Evolutionary conservation across 2,888 invertebrate genomes (phyloP), one percentile per base, ranked within the genome.

Genomic region (Drosophila robusta): DNA sequence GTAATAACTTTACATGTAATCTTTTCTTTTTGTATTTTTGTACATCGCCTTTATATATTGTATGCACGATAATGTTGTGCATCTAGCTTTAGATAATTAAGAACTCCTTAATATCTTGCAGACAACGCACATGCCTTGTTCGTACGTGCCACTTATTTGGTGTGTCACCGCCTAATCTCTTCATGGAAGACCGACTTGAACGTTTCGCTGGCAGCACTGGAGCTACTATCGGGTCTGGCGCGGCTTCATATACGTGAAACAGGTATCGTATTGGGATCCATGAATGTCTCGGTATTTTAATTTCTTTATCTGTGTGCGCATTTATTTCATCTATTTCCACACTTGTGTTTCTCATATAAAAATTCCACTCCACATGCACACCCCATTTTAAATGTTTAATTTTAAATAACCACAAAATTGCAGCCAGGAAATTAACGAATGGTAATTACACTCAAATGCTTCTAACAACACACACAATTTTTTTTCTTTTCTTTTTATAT

Each of bases 121-220:
- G 97, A 97, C 93, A 96, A 96, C 50, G 96, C 96, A 0, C 96
- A 96, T 91, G 97, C 97, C 2, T 92, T 99, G 72, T 98, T 98
- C 89, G 97, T 98, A 0, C 95, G 97, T 66, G 97, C 98, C 7
- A 98, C 98, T 0, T 98, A 98, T 90, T 93, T 98, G 85, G 98
- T 98, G 38, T 99, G 98, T 90, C 98, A 98, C 92, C 95, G 98
- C 22, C 93, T 99, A 65, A 98, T 98, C 90, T 98, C 98, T 0
- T 97, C 98, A 0, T 99, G 98, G 98, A 98, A 98, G 93, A 96
- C 97, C 0, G 98, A 99, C 92, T 93, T 98, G 67, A 98, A 98
- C 90, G 97, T 98, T 39, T 98, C 98, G 0, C 93, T 99, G 60
- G 98, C 98, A 0, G 98, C 98, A 0, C 93, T 99, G 70, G 99